Evolutionary conservation across 2,888 invertebrate genomes (phyloP).

Genomic region (Drosophila sordidula): DNA sequence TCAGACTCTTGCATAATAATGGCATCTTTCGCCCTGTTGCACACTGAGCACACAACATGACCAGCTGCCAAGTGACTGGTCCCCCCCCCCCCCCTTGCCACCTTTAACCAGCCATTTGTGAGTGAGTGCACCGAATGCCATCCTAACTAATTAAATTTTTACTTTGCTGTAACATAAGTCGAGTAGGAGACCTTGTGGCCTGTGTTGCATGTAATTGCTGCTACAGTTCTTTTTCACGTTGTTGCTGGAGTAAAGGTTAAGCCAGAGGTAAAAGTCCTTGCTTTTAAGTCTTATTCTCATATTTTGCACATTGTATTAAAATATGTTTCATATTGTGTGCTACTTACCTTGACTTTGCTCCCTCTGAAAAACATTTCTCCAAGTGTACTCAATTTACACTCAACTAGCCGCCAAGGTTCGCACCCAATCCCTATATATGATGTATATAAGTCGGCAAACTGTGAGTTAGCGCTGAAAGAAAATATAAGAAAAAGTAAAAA

Average conservation of each 20-base stretch:
- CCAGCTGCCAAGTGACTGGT: conserved; percentile 19
- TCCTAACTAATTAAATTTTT: conserved; percentile 53
- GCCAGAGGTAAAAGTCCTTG: background rate
- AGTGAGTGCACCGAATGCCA: conserved; percentile 40
- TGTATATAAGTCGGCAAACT: too few species aligned
- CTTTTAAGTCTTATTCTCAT: background rate
- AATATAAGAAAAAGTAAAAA: too few species aligned
- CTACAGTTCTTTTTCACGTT: background rate
- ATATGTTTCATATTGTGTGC: conserved; percentile 1
- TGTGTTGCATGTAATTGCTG: conserved; percentile 45
- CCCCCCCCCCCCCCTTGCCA: background rate
- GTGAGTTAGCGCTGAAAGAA: too few species aligned
- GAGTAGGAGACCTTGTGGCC: conserved; percentile 17
- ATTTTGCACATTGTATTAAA: background rate
- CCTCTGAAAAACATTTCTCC: background rate
- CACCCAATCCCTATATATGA: too few species aligned
- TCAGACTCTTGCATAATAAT: conserved; percentile 56
- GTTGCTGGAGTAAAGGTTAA: background rate
- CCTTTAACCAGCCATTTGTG: conserved; percentile 11
- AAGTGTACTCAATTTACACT: too few species aligned
- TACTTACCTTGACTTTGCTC: background rate
- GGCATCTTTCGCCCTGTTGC: conserved; percentile 55
- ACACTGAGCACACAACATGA: conserved; percentile 37
- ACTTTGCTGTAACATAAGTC: conserved; percentile 33
- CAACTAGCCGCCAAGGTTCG: too few species aligned